Evolutionary conservation across 1,140 invertebrate species (phyloP), one percentile per base, ranked within the genome.

Genomic region (Stegodyphus mimosarum): DNA sequence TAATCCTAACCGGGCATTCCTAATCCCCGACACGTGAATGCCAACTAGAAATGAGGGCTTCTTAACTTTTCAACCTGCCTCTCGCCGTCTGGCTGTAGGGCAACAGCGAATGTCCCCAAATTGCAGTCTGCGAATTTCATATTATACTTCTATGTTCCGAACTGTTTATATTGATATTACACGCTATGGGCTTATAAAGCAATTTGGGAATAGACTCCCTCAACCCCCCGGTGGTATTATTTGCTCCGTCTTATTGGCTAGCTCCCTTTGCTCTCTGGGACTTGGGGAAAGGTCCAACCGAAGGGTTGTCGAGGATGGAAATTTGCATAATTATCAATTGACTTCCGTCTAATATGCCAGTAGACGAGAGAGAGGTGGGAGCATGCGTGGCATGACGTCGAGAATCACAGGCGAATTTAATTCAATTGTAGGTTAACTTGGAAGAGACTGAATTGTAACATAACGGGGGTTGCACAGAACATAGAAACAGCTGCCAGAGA

Each of bases 301-400:
- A 66, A 74, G 80, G 80, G 80, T 74, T 83, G 70, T 73, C 49
- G 70, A 83, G 60, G 71, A 13, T 49, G 63, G 53, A 70, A 84
- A 84, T 84, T 76, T 84, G 81, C 81, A 84, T 84, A 84, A 84
- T 84, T 84, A 84, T 84, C 81, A 84, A 84, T 84, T 84, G 81
- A 84, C 81, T 84, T 84, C 81, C 49, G 72, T 84, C 63, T 84
- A 84, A 84, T 84, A 84, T 84, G 63, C 50, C 80, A 53, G 66
- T 17, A 33, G 55, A 60, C 55, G 55, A 60, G 55, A 33, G 1
- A 33, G 33, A 33, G 33, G 33, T 33, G 33, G 33, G 33, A 33
- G 33, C 33, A 33, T 33, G 33, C 33, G 33, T 33, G 33, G 33
- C 33, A 33, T 33, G 33, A 33, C 33, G 33, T 33, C 33, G 33